Evolutionary conservation across 2,113 vertebrate species (phyloP).

Genomic region (Semnopithecus entellus): DNA sequence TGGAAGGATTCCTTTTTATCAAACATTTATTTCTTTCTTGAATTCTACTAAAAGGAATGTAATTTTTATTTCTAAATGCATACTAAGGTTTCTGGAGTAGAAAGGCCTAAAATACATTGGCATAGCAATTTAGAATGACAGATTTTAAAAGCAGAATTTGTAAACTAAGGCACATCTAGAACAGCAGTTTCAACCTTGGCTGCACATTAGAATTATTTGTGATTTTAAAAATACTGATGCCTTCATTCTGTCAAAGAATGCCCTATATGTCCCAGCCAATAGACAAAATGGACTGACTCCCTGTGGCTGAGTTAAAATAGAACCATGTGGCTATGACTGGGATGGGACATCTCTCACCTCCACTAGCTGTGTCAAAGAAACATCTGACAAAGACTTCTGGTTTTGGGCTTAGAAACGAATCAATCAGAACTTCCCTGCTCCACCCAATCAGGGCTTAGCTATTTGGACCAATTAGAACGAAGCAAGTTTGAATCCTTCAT

Average conservation of each 20-base stretch:
- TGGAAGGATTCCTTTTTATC: background rate
- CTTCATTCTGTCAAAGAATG: background rate
- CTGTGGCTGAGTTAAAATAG: background rate
- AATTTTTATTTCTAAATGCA: slow-evolving; percentile 8
- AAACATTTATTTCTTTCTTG: background rate
- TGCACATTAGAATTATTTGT: background rate
- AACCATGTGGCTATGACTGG: background rate
- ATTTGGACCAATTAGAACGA: background rate
- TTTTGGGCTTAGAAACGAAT: background rate
- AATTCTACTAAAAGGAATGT: background rate
- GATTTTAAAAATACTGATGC: background rate
- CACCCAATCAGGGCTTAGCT: background rate
- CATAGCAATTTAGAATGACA: background rate
- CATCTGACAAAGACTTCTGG: background rate
- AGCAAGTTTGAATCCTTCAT: background rate
- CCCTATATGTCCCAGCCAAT: background rate
- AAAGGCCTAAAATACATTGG: background rate
- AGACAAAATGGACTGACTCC: background rate
- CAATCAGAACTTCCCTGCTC: background rate
- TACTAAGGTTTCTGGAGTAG: background rate
- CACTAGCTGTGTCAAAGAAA: background rate
- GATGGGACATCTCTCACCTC: background rate
- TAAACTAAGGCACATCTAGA: background rate
- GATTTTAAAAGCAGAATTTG: background rate
- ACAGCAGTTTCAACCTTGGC: background rate